Conservation (phyloP, 2,888 invertebrate genomes). For the Ormyrus thymus region DNA sequence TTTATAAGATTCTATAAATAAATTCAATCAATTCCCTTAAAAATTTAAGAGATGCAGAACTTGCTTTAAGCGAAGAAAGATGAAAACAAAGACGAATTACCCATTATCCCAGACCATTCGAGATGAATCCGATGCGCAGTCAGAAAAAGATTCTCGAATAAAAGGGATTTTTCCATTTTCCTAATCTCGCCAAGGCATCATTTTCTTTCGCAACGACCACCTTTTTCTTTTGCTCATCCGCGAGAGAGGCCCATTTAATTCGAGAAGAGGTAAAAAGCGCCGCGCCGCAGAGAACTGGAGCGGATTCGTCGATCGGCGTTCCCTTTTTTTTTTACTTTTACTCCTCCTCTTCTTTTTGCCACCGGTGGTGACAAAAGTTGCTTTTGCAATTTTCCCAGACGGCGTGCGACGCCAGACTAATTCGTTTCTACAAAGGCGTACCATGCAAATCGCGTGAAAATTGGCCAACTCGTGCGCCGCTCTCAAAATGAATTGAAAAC, state of each 20-base stretch:
- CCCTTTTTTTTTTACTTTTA: slow-evolving; percentile 18
- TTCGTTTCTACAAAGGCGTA: slow-evolving; percentile 43
- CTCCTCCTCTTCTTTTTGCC: slow-evolving; percentile 6
- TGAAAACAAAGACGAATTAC: slow-evolving; percentile 8
- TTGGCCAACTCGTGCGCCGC: slow-evolving; percentile 53
- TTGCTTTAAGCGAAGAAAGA: not conserved
- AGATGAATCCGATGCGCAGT: not conserved
- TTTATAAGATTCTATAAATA: no score
- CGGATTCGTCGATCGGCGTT: slow-evolving; percentile 65
- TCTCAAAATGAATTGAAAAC: slow-evolving; percentile 55
- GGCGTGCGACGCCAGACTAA: slow-evolving; percentile 47
- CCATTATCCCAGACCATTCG: not conserved
- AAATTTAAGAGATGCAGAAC: no score
- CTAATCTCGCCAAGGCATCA: slow-evolving; percentile 11
- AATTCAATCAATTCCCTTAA: no score
- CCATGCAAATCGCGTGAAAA: slow-evolving; percentile 59
- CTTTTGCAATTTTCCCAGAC: slow-evolving; percentile 72
- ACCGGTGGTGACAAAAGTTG: slow-evolving; percentile 66
- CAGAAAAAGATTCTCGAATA: slow-evolving; percentile 12
- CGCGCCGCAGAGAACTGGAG: slow-evolving; percentile 61
- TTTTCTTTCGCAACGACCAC: slow-evolving; percentile 21
- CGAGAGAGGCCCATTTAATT: not conserved
- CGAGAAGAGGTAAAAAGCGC: slow-evolving; percentile 20
- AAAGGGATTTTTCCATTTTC: slow-evolving; percentile 18
- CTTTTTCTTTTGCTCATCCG: not conserved